These are phyloP conservation scores for Coregonus suidteri DNA, from an alignment of 2,797 vertebrate species.

Conservation along the genomic window DNA sequence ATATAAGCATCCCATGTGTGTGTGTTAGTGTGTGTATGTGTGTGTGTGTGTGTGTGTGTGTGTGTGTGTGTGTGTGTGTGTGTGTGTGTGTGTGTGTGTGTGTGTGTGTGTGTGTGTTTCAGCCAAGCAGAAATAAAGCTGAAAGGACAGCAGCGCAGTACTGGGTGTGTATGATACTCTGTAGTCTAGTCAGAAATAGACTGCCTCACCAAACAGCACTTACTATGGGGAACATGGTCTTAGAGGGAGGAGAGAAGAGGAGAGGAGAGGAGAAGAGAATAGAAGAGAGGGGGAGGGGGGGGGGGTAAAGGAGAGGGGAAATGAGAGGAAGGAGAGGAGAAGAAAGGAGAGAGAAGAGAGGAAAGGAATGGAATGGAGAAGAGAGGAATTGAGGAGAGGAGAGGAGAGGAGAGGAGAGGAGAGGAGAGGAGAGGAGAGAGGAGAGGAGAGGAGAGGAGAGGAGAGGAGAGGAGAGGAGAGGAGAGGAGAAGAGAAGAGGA, in stretches of 20 bases:
- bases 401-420: slow-evolving; percentile 6
- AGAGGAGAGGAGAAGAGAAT: too few relatives aligned
- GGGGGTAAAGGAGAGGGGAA: too few relatives aligned
- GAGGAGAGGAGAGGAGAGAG: neutral
- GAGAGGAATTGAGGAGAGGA: neutral
- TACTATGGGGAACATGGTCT: too few relatives aligned
- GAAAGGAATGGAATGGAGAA: neutral
- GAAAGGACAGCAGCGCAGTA: neutral
- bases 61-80: too few relatives aligned
- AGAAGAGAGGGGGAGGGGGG: too few relatives aligned
- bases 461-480: slow-evolving; percentile 39
- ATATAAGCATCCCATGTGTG: too few relatives aligned
- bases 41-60: too few relatives aligned
- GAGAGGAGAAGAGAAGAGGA: slow-evolving; percentile 27
- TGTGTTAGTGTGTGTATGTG: too few relatives aligned
- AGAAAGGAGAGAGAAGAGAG: too few relatives aligned
- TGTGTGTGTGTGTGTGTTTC: neutral
- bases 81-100: neutral
- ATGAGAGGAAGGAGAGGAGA: too few relatives aligned
- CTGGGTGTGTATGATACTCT: neutral
- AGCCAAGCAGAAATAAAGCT: neutral
- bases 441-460: too few relatives aligned
- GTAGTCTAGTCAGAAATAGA: neutral
- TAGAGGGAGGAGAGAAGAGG: too few relatives aligned
- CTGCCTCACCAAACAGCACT: neutral